These are phyloP conservation scores for Muscidifurax raptorellus DNA, from an alignment of 1,140 invertebrate genomes.

Conservation along the genomic window DNA sequence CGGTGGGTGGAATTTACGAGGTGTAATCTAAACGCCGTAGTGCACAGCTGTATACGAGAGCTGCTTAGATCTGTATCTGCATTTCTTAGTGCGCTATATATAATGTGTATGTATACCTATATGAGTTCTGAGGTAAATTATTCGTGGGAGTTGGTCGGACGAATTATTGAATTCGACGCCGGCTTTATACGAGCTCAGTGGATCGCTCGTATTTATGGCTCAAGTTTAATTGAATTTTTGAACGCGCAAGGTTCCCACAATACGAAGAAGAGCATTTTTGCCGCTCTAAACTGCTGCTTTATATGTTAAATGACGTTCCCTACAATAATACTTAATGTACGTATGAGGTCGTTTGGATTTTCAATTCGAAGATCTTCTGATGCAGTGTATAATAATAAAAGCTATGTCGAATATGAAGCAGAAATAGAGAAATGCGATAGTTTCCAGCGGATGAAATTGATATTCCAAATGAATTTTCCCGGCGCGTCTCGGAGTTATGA, in stretches of 20 bases:
- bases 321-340: neutral
- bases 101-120: no score
- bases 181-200: no score
- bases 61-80: neutral
- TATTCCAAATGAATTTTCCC: neutral
- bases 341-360: neutral
- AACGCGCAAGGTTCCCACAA: neutral
- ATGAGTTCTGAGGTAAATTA: neutral
- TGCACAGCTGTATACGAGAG: no score
- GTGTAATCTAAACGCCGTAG: conserved; percentile 15
- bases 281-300: neutral
- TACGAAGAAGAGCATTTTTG: neutral
- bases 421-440: no score
- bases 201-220: neutral
- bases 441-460: neutral
- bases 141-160: neutral
- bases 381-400: no score
- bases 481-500: neutral
- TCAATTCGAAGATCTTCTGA: neutral
- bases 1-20: no score
- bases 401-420: no score
- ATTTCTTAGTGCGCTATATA: neutral
- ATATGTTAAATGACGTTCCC: neutral
- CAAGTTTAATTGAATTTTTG: neutral
- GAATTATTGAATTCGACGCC: neutral